phyloP scores from a whole-genome alignment of 2,113 vertebrate species.

The Lophotis ruficrista region DNA sequence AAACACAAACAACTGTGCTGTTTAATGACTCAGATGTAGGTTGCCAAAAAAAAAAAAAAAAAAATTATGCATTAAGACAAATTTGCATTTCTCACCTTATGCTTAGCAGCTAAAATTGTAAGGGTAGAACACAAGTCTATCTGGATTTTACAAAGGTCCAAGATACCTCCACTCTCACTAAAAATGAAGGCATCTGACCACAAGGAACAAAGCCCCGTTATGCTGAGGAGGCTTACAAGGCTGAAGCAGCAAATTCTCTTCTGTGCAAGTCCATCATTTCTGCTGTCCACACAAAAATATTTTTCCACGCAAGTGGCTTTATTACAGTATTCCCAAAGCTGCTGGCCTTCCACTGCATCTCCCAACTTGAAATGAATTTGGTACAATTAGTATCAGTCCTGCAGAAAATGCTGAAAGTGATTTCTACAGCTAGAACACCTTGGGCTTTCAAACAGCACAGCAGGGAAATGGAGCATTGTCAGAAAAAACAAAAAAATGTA shows the following conservation, averaged over 20 bases:
- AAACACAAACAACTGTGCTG: not conserved
- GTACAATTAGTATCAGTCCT: not conserved
- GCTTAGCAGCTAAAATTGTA: not conserved
- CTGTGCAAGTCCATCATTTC: not conserved
- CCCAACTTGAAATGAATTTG: not conserved
- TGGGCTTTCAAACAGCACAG: conserved; percentile 11
- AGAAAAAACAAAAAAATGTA: not conserved
- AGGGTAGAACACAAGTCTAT: not conserved
- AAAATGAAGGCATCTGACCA: not conserved
- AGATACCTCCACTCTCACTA: not conserved
- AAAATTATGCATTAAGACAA: not conserved
- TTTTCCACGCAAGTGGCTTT: not conserved
- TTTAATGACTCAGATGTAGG: not conserved
- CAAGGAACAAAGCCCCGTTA: not conserved
- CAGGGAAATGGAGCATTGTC: not conserved
- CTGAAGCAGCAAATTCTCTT: not conserved
- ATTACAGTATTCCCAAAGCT: not conserved
- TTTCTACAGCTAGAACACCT: not conserved
- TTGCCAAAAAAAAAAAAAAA: not conserved
- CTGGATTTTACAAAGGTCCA: not conserved
- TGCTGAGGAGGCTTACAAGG: not conserved
- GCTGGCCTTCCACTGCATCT: not conserved
- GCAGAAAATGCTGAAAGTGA: not conserved
- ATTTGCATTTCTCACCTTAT: not conserved
- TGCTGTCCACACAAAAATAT: not conserved